Conservation (phyloP, 1,140 invertebrate species). For the Rhopalosiphum maidis region DNA sequence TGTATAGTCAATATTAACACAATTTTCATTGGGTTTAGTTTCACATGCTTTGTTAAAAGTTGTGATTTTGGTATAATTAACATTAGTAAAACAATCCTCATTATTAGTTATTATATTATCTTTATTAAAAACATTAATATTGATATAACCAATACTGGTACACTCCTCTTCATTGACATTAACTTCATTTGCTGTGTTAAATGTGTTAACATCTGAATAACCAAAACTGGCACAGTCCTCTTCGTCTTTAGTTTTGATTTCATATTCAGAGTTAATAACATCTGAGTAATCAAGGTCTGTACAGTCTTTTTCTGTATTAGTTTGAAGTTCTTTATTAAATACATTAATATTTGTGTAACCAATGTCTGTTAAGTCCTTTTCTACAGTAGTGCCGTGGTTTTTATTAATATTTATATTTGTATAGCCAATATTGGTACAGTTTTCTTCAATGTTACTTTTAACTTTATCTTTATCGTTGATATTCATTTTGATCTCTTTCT, state of each 20-base stretch:
- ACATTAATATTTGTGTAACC: constrained; percentile 14
- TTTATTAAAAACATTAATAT: constrained; percentile 25
- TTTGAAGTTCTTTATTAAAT: constrained; percentile 20
- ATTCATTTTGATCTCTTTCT: background rate
- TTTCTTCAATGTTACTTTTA: background rate
- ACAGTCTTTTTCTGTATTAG: background rate
- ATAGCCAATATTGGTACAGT: background rate
- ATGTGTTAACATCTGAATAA: background rate
- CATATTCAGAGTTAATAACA: background rate
- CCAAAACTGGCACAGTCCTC: background rate
- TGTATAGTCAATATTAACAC: background rate
- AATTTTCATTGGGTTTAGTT: background rate
- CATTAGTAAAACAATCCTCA: constrained; percentile 15
- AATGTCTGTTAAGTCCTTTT: background rate
- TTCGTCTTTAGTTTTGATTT: constrained; percentile 18
- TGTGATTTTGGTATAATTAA: constrained; percentile 12
- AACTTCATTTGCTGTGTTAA: background rate
- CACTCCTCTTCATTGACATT: constrained; percentile 12
- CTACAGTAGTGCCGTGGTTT: background rate
- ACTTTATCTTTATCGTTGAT: background rate
- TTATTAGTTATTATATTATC: background rate
- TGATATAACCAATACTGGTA: constrained; percentile 26
- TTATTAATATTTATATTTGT: constrained; percentile 7
- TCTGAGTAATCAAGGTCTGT: background rate
- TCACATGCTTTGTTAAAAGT: constrained; percentile 1